Evolutionary conservation across 2,113 vertebrate species (phyloP), one percentile per base, ranked within the genome.

Genomic region (Rissa tridactyla): DNA sequence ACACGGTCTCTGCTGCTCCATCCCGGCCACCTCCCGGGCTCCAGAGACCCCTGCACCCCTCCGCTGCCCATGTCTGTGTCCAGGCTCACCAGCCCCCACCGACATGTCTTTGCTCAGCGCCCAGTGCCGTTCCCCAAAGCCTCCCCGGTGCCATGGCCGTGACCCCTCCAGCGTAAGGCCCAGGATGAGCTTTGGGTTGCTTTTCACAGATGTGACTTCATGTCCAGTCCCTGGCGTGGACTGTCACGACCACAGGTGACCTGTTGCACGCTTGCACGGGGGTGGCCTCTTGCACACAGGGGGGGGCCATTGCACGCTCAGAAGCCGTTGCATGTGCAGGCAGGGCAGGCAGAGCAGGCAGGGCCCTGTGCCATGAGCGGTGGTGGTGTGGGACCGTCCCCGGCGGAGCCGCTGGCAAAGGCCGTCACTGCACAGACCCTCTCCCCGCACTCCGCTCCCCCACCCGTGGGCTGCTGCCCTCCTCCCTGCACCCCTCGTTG

Each of bases 131-230:
- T 90, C 25, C 72, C 46, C 46, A 81, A 27, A 66, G 30, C 30
- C 49, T 55, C 36, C 10, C 1, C 0, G 1, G 13, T 42, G 14
- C 0, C 0, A 20, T 64, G 65, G 65, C 82, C 2, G 0, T 64
- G 44, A 78, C 38, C 13, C 18, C 42, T 62, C n/a, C 38, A n/a
- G 58, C 1, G 0, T 13, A 51, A 71, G 22, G 58, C 77, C 54
- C 2, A 2, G 20, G 54, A 46, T 5, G 8, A 42, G 34, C 10
- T 77, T 65, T 64, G 66, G 23, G 27, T 61, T 79, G 62, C 47
- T 87, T 90, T 82, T 80, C 62, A 46, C 62, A 87, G 69, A 40
- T 19, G 30, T n/a, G 77, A 70, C 62, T 88, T 82, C 75, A 25
- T 10, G 13, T 76, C 78, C 49, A 47, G 49, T 26, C 57, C 49